Evolutionary conservation across 2,888 invertebrate genomes (phyloP).

Genomic region (Athripsodes cinereus): DNA sequence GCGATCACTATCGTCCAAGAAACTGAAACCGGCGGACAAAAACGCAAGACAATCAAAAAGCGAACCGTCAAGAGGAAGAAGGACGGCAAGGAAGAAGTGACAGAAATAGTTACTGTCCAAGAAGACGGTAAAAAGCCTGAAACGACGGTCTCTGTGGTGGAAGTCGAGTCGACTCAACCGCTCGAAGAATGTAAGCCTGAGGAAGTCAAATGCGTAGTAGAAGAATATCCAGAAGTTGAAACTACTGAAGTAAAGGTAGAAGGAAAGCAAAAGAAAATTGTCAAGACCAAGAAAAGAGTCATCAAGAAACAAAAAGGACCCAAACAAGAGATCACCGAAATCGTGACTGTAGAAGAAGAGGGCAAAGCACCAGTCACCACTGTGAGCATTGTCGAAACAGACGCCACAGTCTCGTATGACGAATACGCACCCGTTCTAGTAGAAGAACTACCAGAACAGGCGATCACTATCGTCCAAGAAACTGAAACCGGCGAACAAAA

Average conservation of each 20-base stretch:
- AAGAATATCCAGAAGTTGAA: conserved; percentile 25
- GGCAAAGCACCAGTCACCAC: conserved; percentile 37
- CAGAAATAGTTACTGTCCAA: conserved; percentile 40
- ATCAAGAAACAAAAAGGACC: conserved; percentile 31
- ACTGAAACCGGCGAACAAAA: conserved; percentile 27
- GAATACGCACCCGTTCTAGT: too few species aligned
- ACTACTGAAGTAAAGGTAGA: conserved; percentile 29
- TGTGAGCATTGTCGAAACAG: neutral
- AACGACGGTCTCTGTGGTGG: conserved; percentile 33
- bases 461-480: conserved; percentile 30
- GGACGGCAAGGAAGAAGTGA: conserved; percentile 41
- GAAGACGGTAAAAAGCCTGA: conserved; percentile 37
- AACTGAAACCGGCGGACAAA: conserved; percentile 28
- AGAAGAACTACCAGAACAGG: conserved; percentile 30
- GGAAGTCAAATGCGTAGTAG: too few species aligned
- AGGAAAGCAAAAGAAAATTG: conserved; percentile 29
- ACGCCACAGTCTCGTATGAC: too few species aligned
- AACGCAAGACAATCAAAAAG: conserved; percentile 35
- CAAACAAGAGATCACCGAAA: conserved; percentile 34
- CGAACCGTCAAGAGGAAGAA: conserved; percentile 42
- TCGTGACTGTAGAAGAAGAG: conserved; percentile 39
- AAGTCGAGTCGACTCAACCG: conserved; percentile 7
- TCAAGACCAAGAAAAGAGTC: conserved; percentile 32
- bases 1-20: conserved; percentile 10
- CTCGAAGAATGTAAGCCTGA: too few species aligned